Evolutionary conservation across 2,113 vertebrate species (phyloP).

Genomic region (Todiramphus chloris): DNA sequence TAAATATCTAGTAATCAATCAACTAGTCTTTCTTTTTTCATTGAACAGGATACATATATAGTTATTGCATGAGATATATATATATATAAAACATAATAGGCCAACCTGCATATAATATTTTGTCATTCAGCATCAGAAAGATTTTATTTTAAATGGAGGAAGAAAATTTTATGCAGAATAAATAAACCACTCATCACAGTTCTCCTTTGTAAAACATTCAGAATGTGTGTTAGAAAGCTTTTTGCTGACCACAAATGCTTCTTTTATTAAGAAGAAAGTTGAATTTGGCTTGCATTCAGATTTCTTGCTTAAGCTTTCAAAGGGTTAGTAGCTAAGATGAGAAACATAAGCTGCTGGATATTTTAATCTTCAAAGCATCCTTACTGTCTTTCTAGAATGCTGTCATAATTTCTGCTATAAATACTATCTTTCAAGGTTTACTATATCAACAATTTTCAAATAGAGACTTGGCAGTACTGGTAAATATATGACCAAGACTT

Average conservation of each 20-base stretch:
- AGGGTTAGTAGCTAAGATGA: background rate
- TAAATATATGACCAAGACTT: background rate
- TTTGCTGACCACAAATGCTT: background rate
- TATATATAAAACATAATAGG: no score
- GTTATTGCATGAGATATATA: background rate
- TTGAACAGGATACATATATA: background rate
- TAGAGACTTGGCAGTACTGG: background rate
- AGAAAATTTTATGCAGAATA: background rate
- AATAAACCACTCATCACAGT: background rate
- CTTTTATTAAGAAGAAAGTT: background rate
- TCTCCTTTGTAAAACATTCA: background rate
- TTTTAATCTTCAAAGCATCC: background rate
- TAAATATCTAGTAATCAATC: background rate
- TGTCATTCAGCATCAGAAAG: background rate
- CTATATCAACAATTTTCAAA: background rate
- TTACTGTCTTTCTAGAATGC: background rate
- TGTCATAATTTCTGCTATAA: background rate
- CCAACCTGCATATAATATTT: background rate
- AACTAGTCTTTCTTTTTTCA: background rate
- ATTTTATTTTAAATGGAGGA: background rate
- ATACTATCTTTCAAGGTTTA: background rate
- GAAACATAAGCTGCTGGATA: background rate
- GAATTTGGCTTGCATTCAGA: background rate
- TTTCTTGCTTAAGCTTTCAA: background rate
- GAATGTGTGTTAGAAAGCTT: background rate